Evolutionary conservation across 2,113 vertebrate species (phyloP), one percentile per base, ranked within the genome.

Genomic region (Lonchura striata): DNA sequence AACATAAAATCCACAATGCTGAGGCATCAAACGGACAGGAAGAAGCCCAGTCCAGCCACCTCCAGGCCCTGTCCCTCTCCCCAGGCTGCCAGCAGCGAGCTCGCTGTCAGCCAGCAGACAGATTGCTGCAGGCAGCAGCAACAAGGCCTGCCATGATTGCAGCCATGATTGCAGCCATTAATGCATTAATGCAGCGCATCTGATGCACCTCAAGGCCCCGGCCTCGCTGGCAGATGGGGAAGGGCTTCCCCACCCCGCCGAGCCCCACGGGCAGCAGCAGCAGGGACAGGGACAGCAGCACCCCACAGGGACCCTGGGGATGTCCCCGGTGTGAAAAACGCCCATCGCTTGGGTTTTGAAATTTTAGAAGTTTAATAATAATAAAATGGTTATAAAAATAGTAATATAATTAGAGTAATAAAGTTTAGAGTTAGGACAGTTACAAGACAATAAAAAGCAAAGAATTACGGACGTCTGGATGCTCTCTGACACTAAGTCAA

Each of bases 151-250:
- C 65, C 6, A 93, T 95, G 94, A 96, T 96, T 72, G 90, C 28
- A 96, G 81, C 95, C 82, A 92, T 95, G 94, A 96, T 96, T 72
- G 90, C 28, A 96, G 81, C 95, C 82, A 92, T n/a, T n/a, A n/a
- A n/a, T n/a, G n/a, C n/a, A n/a, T 95, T 94, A 95, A 92, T 71
- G 72, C 82, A 49, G 17, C 8, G 90, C 90, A 64, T 96, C 95
- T 82, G 82, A 96, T 94, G 57, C 93, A 86, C 92, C 88, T 94
- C 92, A 72, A 94, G 96, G 92, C 93, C 82, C 93, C 1, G 31
- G 7, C 4, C 71, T 63, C 9, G 0, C 64, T 96, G 94, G 96
- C 82, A 92, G 90, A 96, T 88, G 61, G 82, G 57, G 82, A 96
- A 0, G 1, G 92, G 74, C 47, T 95, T 86, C 60, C 56, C 56